These are phyloP conservation scores for Hirtodrosophila duncani DNA, from an alignment of 2,888 invertebrate species.

Conservation along the genomic window DNA sequence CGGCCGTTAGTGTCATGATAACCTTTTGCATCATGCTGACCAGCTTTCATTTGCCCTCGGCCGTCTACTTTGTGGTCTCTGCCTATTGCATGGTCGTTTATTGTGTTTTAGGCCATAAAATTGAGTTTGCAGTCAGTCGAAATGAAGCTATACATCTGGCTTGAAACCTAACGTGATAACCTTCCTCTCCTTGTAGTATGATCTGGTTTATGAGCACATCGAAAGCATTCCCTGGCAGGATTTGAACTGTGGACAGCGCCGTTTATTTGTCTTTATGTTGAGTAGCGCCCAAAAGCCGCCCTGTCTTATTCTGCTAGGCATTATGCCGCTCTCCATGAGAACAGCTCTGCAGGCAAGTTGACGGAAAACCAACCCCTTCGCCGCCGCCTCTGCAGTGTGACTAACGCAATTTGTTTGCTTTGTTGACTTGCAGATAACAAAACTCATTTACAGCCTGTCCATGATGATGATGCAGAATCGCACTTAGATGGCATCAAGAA, in stretches of 20 bases:
- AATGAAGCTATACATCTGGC: too few species aligned
- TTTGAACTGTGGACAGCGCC: conserved; percentile 37
- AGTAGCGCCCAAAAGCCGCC: conserved; percentile 34
- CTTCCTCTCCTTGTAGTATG: conserved; percentile 35
- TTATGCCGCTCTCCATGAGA: conserved; percentile 37
- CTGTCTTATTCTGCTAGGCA: conserved; percentile 31
- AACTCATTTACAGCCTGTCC: conserved; percentile 64
- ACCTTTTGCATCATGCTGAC: conserved; percentile 41
- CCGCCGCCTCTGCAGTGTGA: not conserved
- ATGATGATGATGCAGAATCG: conserved; percentile 46
- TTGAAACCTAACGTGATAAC: too few species aligned
- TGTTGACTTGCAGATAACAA: conserved; percentile 53
- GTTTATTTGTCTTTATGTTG: conserved; percentile 34
- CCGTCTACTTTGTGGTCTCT: conserved; percentile 36
- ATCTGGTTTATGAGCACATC: conserved; percentile 35
- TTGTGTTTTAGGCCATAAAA: conserved; percentile 47
- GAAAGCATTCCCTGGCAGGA: conserved; percentile 43
- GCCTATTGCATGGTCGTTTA: conserved; percentile 46
- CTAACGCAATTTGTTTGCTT: conserved; percentile 51
- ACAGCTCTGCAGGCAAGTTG: conserved; percentile 42
- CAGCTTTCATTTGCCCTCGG: conserved; percentile 35
- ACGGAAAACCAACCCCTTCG: conserved; percentile 8
- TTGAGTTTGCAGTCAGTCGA: conserved; percentile 43
- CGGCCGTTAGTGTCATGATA: conserved; percentile 37
- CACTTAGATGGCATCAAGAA: conserved; percentile 6